Evolutionary conservation across 1,140 invertebrate genomes (phyloP).

Genomic region (Drosophila kurseongensis): DNA sequence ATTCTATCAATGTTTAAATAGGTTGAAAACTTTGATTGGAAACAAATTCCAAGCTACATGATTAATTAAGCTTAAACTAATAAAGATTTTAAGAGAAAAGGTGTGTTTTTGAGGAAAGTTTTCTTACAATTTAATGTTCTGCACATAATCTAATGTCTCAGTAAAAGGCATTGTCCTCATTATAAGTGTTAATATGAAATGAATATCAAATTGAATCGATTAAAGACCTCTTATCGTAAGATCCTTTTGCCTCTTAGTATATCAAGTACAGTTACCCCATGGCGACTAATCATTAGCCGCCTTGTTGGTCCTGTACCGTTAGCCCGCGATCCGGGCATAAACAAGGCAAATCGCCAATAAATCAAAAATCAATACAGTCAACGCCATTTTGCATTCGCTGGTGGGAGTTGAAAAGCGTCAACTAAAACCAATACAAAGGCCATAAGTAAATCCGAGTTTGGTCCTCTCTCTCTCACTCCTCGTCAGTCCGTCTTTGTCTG

Average conservation of each 20-base stretch:
- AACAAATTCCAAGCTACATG: no score
- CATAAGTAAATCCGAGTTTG: conserved; percentile 67
- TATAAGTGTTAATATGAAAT: no score
- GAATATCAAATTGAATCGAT: not conserved
- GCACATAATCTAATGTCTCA: no score
- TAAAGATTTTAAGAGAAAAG: no score
- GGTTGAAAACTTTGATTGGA: no score
- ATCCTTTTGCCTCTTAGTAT: no score
- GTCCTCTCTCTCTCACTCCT: not conserved
- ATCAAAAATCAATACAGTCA: conserved; percentile 77
- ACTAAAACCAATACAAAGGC: conserved; percentile 78
- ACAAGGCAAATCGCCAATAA: conserved; percentile 54
- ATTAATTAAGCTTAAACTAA: no score
- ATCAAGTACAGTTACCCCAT: conserved; percentile 14
- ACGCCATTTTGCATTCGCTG: conserved; percentile 68
- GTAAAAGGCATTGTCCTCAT: no score
- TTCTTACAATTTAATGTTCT: no score
- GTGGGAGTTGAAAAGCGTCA: conserved; percentile 40
- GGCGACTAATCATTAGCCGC: conserved; percentile 29
- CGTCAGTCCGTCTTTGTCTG: conserved; percentile 21
- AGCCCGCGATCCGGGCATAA: conserved; percentile 18
- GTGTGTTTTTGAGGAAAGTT: no score
- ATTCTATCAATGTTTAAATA: no score
- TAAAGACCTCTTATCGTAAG: not conserved
- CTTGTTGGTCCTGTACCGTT: conserved; percentile 45